Conservation (phyloP, 2,113 vertebrate species). For the Puffinus mauretanicus region DNA sequence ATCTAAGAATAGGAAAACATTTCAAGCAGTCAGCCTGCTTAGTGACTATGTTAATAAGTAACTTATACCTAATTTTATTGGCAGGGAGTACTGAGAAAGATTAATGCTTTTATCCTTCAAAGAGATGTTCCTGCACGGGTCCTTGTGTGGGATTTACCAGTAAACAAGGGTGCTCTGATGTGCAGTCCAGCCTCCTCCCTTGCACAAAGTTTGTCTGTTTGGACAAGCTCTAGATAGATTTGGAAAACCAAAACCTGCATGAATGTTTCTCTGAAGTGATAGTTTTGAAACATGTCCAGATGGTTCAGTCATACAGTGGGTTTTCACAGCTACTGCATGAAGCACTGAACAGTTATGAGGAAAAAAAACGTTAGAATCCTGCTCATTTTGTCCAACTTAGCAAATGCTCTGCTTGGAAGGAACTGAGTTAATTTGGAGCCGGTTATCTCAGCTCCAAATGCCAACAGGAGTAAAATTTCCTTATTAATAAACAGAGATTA, state of each 20-base stretch:
- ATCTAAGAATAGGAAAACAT: not conserved
- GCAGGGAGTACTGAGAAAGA: not conserved
- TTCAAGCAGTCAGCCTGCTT: not conserved
- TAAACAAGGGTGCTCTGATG: not conserved
- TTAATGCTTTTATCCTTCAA: not conserved
- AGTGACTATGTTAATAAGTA: not conserved
- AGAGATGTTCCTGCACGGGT: not conserved
- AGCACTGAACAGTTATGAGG: not conserved
- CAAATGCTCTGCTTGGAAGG: not conserved
- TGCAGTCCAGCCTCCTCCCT: not conserved
- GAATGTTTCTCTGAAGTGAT: not conserved
- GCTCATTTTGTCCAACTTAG: not conserved
- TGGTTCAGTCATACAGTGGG: not conserved
- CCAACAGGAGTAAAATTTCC: not conserved
- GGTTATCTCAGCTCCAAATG: not conserved
- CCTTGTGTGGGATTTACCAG: not conserved
- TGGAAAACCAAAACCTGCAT: not conserved
- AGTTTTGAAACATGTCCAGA: not conserved
- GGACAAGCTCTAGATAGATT: not conserved
- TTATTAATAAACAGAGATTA: not conserved
- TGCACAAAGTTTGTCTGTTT: not conserved
- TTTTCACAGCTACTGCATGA: not conserved
- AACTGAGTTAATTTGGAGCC: not conserved
- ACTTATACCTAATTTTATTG: not conserved
- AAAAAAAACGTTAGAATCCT: not conserved